A percentile compares a stretch with the other conserved stretches of the same genome.
phyloP scores from a whole-genome alignment of 2,113 vertebrate species.

The Anolis carolinensis region DNA sequence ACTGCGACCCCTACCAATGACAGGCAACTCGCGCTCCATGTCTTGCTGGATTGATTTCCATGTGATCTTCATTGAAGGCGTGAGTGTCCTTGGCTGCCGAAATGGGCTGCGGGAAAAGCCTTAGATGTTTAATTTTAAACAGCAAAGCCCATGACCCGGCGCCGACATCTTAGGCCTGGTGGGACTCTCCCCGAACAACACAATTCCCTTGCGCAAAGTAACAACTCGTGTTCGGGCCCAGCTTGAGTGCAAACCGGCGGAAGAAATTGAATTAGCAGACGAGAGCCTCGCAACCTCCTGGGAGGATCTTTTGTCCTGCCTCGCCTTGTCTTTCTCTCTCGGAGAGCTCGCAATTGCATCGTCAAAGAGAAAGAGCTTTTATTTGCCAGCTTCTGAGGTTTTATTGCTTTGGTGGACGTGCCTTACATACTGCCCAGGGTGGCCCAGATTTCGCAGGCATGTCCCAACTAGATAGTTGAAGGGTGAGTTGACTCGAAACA shows the following conservation, averaged over 20 bases:
- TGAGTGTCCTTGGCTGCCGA: neutral
- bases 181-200: neutral
- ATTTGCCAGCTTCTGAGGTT: neutral
- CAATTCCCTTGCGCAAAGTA: neutral
- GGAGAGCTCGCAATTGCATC: neutral
- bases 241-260: neutral
- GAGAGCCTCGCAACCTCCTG: fast-evolving
- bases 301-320: fast-evolving
- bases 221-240: neutral
- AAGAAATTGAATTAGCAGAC: neutral
- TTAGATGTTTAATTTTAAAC: neutral
- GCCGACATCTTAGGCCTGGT: too few relatives aligned
- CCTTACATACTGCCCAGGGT: too few relatives aligned
- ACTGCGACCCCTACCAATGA: too few relatives aligned
- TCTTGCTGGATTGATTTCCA: too few relatives aligned
- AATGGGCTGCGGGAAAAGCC: too few relatives aligned
- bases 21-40: too few relatives aligned
- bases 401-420: neutral
- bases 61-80: neutral
- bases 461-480: too few relatives aligned
- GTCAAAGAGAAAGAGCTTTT: neutral
- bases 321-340: neutral
- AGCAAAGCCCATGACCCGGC: neutral
- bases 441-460: too few relatives aligned
- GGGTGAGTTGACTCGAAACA: too few relatives aligned